These are phyloP conservation scores for Pristionchus pacificus DNA, from an alignment of 1,140 invertebrate species.

Conservation along the genomic window DNA sequence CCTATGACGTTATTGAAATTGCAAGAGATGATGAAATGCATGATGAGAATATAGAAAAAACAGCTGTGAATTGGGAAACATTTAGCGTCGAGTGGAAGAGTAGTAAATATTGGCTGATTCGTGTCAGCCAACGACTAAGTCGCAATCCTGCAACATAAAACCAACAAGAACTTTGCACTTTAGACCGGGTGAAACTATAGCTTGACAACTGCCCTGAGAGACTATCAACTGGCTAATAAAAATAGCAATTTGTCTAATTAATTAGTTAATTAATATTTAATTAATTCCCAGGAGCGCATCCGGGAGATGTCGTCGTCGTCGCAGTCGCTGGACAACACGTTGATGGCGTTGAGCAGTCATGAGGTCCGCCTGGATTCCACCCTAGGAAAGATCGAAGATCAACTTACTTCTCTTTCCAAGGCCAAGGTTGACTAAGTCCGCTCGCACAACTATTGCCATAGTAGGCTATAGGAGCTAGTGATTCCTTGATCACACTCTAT, in stretches of 20 bases:
- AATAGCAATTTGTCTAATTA: neutral
- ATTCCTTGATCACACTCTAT: no score
- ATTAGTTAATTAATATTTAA: neutral
- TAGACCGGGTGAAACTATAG: neutral
- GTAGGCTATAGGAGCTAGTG: constrained; percentile 6
- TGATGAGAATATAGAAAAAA: no score
- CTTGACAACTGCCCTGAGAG: neutral
- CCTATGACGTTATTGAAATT: no score
- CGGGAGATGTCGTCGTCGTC: constrained; percentile 23
- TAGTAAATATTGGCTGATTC: no score
- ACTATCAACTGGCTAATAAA: neutral
- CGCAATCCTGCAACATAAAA: no score
- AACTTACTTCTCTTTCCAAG: neutral
- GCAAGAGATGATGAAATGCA: no score
- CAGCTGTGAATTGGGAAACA: no score
- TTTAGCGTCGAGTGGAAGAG: no score
- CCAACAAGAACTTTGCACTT: no score
- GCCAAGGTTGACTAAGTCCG: neutral
- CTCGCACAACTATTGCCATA: constrained; percentile 8
- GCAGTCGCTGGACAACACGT: constrained; percentile 19
- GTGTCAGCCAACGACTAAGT: no score
- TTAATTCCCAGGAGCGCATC: constrained; percentile 23
- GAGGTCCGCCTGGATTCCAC: neutral
- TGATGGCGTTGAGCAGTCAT: no score
- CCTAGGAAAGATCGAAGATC: neutral